Base-by-base conservation (phyloP, 2,797 vertebrate species). In the Xyrichtys novacula region DNA sequence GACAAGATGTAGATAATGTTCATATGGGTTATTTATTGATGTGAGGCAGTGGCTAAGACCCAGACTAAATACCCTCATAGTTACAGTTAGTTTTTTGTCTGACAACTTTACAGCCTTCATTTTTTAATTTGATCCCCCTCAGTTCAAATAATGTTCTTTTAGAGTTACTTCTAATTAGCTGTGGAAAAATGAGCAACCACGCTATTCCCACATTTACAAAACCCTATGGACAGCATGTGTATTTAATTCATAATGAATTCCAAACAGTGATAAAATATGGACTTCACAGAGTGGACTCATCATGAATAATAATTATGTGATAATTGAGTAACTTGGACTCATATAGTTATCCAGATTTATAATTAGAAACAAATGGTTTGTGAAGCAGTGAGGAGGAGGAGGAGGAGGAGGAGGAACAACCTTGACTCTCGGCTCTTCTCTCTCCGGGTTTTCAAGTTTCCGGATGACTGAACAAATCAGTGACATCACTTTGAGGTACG, bases 391-490 rank as follows among this genome's bases (percentile, higher is more conserved):
- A 73, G 28, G 43, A 62, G 49, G 66, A 39, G 7, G 28, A 54
- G 58, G 12, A 64, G 56, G 54, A 65, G 32, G 32, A 34, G 14
- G 32, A 34, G 10, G 22, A 46, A 36, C 56, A 53, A 58, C 53
- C 38, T 63, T 84, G 75, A 78, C 80, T 74, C 83, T 83, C 65
- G 84, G 22, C 71, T 76, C 50, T 74, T 40, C 65, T 67, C 63
- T 74, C 55, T n/a, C 19, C 64, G 65, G 66, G 53, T 64, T 69
- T 73, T 66, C 56, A 17, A 19, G 36, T 76, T 77, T 71, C 65
- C 62, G 58, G 28, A 62, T 31, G 67, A 68, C 58, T 74, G 57
- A 75, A 54, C 76, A 68, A 56, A 84, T 84, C 65, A 71, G 59
- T 71, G 78, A 78, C 52, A 12, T 78, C 66, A 76, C 50, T 46